Conservation (phyloP, 1,140 invertebrate genomes). For the Hermetia illucens region DNA sequence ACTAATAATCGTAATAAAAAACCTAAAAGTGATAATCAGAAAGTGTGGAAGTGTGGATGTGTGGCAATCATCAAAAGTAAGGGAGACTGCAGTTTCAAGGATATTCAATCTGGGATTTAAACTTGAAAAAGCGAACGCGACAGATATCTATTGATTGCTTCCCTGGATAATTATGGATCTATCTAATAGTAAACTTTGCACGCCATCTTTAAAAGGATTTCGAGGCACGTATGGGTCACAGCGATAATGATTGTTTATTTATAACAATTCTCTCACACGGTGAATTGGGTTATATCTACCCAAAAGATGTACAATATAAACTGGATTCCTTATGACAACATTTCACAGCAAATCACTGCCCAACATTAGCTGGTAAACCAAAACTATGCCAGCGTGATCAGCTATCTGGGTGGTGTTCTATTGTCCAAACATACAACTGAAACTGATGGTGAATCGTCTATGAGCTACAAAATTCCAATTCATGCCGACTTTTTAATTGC, state of each 20-base stretch:
- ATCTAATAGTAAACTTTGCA: no score
- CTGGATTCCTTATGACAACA: constrained; percentile 66
- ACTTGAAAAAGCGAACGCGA: no score
- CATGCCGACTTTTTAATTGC: constrained; percentile 90
- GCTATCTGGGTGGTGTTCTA: constrained; percentile 56
- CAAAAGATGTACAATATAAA: constrained; percentile 72
- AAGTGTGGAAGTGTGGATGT: no score
- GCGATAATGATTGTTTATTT: constrained; percentile 61
- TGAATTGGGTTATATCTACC: constrained; percentile 74
- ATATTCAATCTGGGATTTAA: no score
- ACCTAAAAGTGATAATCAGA: no score
- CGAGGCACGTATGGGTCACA: constrained; percentile 59
- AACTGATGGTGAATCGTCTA: constrained; percentile 49
- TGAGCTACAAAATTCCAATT: constrained; percentile 68
- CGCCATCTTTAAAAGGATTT: no score
- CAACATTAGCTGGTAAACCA: constrained; percentile 79
- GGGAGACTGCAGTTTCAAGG: no score
- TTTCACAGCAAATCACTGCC: constrained; percentile 78
- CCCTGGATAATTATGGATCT: no score
- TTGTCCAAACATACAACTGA: constrained; percentile 41
- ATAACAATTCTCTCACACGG: constrained; percentile 80
- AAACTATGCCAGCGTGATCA: constrained; percentile 83
- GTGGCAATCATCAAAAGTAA: no score
- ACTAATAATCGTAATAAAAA: no score
- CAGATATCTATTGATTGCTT: no score